A percentile compares a stretch with the other conserved stretches of the same genome.
Evolutionary conservation across 2,113 vertebrate genomes (phyloP).

Genomic region (Sialia sialis): DNA sequence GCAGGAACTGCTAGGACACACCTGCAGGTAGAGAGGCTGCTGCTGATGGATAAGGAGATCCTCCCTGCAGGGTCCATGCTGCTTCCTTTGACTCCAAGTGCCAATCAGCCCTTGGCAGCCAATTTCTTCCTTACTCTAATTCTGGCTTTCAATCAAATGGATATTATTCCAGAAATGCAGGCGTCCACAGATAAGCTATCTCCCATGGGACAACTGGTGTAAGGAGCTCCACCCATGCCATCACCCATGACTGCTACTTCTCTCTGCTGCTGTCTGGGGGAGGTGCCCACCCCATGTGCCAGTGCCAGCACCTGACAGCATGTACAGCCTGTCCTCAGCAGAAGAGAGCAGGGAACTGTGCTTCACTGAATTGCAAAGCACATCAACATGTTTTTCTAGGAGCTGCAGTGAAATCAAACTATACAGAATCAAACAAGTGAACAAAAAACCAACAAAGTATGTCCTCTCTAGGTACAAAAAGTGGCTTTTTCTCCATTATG

Average conservation of each 20-base stretch:
- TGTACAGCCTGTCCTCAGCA: not conserved
- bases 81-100: not conserved
- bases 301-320: fast-evolving
- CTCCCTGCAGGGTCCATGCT: not conserved
- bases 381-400: not conserved
- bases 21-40: slow-evolving; percentile 3
- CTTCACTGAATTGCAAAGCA: not conserved
- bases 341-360: not conserved
- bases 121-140: not conserved
- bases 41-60: not conserved
- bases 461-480: not conserved
- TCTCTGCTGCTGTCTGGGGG: not conserved
- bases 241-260: not conserved
- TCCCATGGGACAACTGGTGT: slow-evolving; percentile 62
- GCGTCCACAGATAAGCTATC: slow-evolving; percentile 73
- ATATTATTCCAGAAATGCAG: slow-evolving; percentile 66
- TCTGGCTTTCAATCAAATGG: slow-evolving; percentile 56
- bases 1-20: not conserved
- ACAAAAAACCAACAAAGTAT: not conserved
- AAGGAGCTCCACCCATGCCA: slow-evolving; percentile 15
- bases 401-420: not conserved
- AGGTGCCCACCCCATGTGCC: fast-evolving
- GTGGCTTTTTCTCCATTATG: not conserved
- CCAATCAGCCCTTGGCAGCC: slow-evolving; percentile 25
- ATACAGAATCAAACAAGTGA: not conserved